Percentiles rank a stretch among this genome's conserved stretches.
phyloP scores from a whole-genome alignment of 2,888 invertebrate species.

The Apodemia duryi region DNA sequence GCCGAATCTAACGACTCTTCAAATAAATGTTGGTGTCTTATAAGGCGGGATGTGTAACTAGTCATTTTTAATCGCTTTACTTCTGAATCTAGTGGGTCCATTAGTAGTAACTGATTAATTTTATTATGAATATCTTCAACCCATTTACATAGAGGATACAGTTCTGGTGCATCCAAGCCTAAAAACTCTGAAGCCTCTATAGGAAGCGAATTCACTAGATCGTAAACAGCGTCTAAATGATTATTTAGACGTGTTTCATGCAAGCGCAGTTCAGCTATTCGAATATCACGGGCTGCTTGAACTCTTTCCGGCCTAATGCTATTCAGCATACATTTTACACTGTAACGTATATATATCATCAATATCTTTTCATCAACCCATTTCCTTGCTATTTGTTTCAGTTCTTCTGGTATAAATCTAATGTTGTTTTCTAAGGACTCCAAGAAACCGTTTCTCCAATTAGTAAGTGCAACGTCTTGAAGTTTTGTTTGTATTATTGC shows the following conservation, averaged over 20 bases:
- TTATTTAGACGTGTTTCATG: slow-evolving; percentile 53
- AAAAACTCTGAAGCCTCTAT: slow-evolving; percentile 44
- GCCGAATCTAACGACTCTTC: slow-evolving; percentile 48
- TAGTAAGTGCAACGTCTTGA: slow-evolving; percentile 48
- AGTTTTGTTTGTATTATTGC: slow-evolving; percentile 53
- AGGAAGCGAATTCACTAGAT: slow-evolving; percentile 44
- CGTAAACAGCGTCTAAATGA: slow-evolving; percentile 51
- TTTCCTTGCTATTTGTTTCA: slow-evolving; percentile 45
- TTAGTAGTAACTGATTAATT: slow-evolving; percentile 39
- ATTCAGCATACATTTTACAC: slow-evolving; percentile 55
- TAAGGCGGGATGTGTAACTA: slow-evolving; percentile 53
- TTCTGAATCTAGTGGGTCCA: slow-evolving; percentile 43
- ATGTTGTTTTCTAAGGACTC: slow-evolving; percentile 55
- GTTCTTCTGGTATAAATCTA: slow-evolving; percentile 45
- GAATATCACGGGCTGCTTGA: slow-evolving; percentile 43
- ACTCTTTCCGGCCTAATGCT: slow-evolving; percentile 54
- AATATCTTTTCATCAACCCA: slow-evolving; percentile 54
- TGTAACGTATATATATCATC: slow-evolving; percentile 50
- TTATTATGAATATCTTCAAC: slow-evolving; percentile 41
- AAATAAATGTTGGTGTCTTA: slow-evolving; percentile 46
- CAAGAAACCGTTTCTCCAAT: slow-evolving; percentile 62
- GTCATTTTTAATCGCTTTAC: slow-evolving; percentile 50
- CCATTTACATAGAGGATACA: slow-evolving; percentile 54
- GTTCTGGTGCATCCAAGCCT: slow-evolving; percentile 41
- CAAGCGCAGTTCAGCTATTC: slow-evolving; percentile 47